Evolutionary conservation across 2,888 invertebrate genomes (phyloP).

Genomic region (Diloba caeruleocephala): DNA sequence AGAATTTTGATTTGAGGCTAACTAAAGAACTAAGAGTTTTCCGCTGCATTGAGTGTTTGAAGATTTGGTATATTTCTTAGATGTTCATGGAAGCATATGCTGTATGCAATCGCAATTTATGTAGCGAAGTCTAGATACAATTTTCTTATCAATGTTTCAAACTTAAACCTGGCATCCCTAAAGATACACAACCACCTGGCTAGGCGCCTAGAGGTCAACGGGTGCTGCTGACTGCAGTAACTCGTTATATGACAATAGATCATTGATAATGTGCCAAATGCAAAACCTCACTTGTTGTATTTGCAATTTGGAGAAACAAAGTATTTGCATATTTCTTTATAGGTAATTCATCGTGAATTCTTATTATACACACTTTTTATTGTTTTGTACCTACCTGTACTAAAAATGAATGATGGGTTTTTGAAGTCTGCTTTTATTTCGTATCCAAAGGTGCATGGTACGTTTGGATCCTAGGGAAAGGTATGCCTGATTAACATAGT

Average conservation of each 20-base stretch:
- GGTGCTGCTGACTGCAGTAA: conserved; percentile 30
- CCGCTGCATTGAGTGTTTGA: too few species aligned
- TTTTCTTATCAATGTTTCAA: background rate
- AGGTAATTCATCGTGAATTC: conserved; percentile 10
- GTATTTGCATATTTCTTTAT: conserved; percentile 9
- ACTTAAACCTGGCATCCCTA: conserved; percentile 34
- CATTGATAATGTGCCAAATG: conserved; percentile 51
- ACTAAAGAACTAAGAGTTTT: too few species aligned
- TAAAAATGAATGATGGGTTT: background rate
- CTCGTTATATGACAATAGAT: conserved; percentile 46
- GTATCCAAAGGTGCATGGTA: conserved; percentile 14
- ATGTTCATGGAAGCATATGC: background rate
- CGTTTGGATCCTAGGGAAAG: background rate
- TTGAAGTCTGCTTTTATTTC: background rate
- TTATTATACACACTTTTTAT: background rate
- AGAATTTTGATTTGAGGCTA: too few species aligned
- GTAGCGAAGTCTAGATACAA: background rate
- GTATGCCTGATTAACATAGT: too few species aligned
- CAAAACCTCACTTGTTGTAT: conserved; percentile 21
- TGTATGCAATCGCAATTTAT: background rate
- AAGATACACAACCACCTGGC: conserved; percentile 51
- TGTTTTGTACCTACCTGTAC: background rate
- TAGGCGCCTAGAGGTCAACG: conserved; percentile 59
- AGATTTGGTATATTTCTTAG: too few species aligned
- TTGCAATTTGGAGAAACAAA: conserved; percentile 10